Evolutionary conservation across 1,140 invertebrate genomes (phyloP).

Genomic region (Stratiolaelaps scimitus): DNA sequence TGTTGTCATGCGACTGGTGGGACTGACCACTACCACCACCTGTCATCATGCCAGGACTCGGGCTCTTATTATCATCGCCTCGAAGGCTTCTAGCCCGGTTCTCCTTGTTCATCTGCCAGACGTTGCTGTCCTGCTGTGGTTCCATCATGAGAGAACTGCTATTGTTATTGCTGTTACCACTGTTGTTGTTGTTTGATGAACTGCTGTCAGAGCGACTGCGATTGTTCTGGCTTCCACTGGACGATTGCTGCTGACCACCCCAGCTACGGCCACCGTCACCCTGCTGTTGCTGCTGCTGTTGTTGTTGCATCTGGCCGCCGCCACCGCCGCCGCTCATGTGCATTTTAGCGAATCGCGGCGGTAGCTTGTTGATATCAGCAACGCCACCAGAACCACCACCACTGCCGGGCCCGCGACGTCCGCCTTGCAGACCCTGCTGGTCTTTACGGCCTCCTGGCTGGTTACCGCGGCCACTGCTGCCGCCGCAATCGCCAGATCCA

Average conservation of each 20-base stretch:
- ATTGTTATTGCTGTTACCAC: background rate
- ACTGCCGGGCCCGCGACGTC: no score
- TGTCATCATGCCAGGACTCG: background rate
- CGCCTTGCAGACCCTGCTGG: no score
- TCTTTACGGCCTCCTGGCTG: background rate
- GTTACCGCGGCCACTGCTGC: slow-evolving; percentile 12
- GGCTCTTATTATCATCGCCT: slow-evolving; percentile 12
- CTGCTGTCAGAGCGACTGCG: slow-evolving; percentile 27
- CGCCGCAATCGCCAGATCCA: background rate
- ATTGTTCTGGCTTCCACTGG: slow-evolving; percentile 7
- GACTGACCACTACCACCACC: no score
- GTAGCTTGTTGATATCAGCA: background rate
- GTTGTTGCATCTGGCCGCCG: no score
- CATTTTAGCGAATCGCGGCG: slow-evolving; percentile 24
- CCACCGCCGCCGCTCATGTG: background rate
- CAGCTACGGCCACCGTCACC: background rate
- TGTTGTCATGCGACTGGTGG: background rate
- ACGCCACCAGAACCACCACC: slow-evolving; percentile 8
- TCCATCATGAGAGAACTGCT: slow-evolving; percentile 5
- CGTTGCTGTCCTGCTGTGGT: slow-evolving; percentile 12
- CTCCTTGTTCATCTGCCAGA: slow-evolving; percentile 27
- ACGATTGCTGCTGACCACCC: slow-evolving; percentile 7
- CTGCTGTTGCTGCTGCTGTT: no score
- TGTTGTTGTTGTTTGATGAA: slow-evolving; percentile 24
- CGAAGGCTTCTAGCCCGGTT: slow-evolving; percentile 3